These are phyloP conservation scores for Corydoras maculifer DNA, from an alignment of 2,113 vertebrate genomes.

Conservation along the genomic window DNA sequence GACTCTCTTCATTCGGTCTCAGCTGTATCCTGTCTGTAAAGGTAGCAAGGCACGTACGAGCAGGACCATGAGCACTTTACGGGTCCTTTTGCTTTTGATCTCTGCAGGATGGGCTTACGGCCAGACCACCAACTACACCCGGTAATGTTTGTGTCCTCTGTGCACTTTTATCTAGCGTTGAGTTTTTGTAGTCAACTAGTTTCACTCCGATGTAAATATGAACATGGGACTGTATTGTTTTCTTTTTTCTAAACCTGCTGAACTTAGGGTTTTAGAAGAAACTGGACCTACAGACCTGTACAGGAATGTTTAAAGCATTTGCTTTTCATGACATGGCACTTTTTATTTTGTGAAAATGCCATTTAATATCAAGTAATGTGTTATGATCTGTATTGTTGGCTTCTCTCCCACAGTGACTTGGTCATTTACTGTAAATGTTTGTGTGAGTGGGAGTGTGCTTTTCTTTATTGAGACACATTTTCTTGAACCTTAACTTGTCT, in stretches of 20 bases:
- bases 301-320: too few species aligned
- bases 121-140: conserved; percentile 55
- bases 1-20: conserved; percentile 31
- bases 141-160: conserved; percentile 46
- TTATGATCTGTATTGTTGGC: too few species aligned
- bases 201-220: too few species aligned
- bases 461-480: conserved; percentile 1
- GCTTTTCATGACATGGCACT: too few species aligned
- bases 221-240: too few species aligned
- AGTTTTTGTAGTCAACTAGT: too few species aligned
- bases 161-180: neutral
- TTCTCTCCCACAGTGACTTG: neutral
- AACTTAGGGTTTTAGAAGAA: too few species aligned
- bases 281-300: too few species aligned
- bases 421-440: conserved; percentile 12
- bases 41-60: conserved; percentile 50
- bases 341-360: too few species aligned
- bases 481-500: conserved; percentile 3
- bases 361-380: too few species aligned
- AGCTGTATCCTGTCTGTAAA: conserved; percentile 18
- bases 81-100: conserved; percentile 48
- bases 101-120: conserved; percentile 48
- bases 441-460: neutral
- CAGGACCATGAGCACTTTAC: conserved; percentile 46
- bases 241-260: too few species aligned